Evolutionary conservation across 2,888 invertebrate species (phyloP), one percentile per base, ranked within the genome.

Genomic region (Melanargia galathea): DNA sequence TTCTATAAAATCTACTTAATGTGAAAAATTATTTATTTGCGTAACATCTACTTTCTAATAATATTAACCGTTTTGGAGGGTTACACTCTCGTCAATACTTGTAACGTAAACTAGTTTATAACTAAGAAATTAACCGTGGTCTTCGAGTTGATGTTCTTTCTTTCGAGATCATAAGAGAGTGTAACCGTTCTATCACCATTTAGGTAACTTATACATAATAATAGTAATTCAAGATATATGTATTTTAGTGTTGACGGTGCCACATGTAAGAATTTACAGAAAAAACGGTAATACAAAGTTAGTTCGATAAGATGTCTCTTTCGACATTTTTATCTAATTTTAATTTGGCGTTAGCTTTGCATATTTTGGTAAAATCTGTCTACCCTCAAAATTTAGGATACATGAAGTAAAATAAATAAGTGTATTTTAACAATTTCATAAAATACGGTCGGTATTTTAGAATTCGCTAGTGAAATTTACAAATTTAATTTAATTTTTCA

Each of bases 1-100:
- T 49, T 60, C 54, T 61, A 59, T 63, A 61, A 63, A 55, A 57
- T 46, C 52, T 45, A 62, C 58, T 48, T 26, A 52, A 56, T 55
- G 45, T 57, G 52, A 55, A 63, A 60, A 60, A 30, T 63, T 60
- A 55, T 48, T 52, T 60, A 49, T 60, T 60, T 57, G 20, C 35
- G 24, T 60, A 59, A 55, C 55, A 54, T 45, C 43, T 52, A 56
- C 43, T 20, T 33, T 52, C n/a, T n/a, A n/a, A n/a, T 54, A 51
- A 57, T 62, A 62, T 35, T n/a, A 51, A 26, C 7, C 4, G 18
- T 30, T 51, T 33, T 33, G 49, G n/a, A 22, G 16, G 49, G 49
- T 11, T 51, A 51, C 33, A 51, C 30, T 33, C 33, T 51, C 51
- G 51, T 26, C n/a, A 16, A 30, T 18, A 33, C 33, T 20, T 49